Evolutionary conservation across 2,113 vertebrate genomes (phyloP), one percentile per base, ranked within the genome.

Genomic region (Actenoides hombroni): DNA sequence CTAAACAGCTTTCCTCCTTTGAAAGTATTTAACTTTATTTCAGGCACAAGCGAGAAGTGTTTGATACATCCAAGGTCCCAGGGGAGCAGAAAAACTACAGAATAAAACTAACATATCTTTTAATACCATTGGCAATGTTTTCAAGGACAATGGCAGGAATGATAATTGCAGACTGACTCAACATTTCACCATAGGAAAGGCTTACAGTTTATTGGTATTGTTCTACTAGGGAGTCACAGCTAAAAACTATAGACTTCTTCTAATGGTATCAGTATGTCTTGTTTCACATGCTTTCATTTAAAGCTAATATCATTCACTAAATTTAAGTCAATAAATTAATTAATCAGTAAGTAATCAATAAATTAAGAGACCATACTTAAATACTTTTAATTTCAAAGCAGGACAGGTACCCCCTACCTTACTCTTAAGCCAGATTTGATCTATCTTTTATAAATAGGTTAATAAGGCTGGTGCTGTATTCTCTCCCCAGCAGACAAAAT

Each of bases 21-120:
- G 76, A 86, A 96, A 93, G 13, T 77, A 81, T 94, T 96, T 95
- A 59, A 87, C 88, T 96, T 97, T 88, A 56, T 48, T 89, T 86
- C 12, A 86, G 56, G 28, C 6, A 63, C 76, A 88, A 90, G 80
- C 84, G 59, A 94, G 68, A 94, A 83, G 17, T 76, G 59, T 59
- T 82, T 86, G 64, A 95, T 59, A 83, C 24, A 78, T 46, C 29
- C 35, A 68, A 88, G 21, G 21, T 75, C 64, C 37, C 39, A 69
- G 19, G 29, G 42, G 42, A 93, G 37, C 13, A 87, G 35, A 80
- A 92, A 77, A 70, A 13, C 60, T 63, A 54, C 46, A 92, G 60
- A 90, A 53, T 83, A 90, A 94, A 92, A 44, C 15, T 83, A 86
- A 78, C 31, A n/a, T 54, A 63, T 54, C 37, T 93, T 87, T 86